Conservation (phyloP, 2,113 vertebrate species). For the Myiopsitta monachus region DNA sequence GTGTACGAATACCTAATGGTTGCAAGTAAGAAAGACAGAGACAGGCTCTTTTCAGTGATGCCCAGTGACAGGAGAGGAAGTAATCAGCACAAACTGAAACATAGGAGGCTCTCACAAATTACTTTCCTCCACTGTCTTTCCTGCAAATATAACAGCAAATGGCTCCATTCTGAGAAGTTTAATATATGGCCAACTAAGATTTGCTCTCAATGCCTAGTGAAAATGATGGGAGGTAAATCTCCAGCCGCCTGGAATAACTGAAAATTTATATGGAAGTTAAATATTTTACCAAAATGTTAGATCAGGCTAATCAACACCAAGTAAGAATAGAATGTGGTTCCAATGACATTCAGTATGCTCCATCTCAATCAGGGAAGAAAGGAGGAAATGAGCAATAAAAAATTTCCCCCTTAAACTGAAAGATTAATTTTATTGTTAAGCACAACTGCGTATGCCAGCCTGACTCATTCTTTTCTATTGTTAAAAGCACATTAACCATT, state of each 20-base stretch:
- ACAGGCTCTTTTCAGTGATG: neutral
- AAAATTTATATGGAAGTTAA: neutral
- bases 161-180: neutral
- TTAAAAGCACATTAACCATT: slow-evolving; percentile 54
- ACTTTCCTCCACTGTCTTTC: neutral
- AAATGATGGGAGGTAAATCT: neutral
- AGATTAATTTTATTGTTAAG: slow-evolving; percentile 59
- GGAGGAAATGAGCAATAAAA: slow-evolving; percentile 28
- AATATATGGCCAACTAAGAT: neutral
- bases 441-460: slow-evolving; percentile 22
- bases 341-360: slow-evolving; percentile 19
- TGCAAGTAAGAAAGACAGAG: neutral
- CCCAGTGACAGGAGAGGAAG: neutral
- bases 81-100: neutral
- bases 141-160: neutral
- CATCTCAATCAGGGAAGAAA: neutral
- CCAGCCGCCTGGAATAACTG: neutral
- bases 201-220: neutral
- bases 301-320: slow-evolving; percentile 27
- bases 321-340: neutral
- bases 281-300: slow-evolving; percentile 20
- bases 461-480: slow-evolving; percentile 33
- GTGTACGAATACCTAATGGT: neutral
- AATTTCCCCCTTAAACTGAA: slow-evolving; percentile 26
- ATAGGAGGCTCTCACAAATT: neutral